Conservation (phyloP, 2,797 vertebrate species). For the Hypotaenidia philippensis region DNA sequence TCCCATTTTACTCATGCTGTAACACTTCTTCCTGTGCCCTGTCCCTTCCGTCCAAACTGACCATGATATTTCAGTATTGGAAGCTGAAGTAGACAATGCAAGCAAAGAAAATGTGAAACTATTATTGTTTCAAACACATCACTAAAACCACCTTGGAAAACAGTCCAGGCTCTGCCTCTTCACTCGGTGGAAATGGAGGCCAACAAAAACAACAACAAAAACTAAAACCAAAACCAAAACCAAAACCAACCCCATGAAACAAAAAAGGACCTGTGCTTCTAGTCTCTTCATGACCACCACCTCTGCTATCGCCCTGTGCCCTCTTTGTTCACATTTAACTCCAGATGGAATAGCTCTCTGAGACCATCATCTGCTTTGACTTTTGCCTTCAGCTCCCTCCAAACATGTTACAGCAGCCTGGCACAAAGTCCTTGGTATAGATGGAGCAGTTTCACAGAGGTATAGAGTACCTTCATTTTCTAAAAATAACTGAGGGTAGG, state of each 20-base stretch:
- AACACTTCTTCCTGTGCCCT: background rate
- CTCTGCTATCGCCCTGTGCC: background rate
- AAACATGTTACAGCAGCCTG: background rate
- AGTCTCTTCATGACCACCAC: background rate
- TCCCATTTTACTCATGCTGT: background rate
- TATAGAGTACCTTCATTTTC: background rate
- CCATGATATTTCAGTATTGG: background rate
- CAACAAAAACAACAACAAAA: background rate
- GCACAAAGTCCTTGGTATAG: background rate
- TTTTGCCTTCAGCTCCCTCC: background rate
- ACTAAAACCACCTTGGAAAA: background rate
- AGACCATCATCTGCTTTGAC: background rate
- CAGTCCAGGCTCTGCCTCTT: background rate
- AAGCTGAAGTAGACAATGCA: background rate
- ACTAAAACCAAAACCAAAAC: no score
- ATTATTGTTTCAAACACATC: background rate
- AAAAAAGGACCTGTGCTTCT: background rate
- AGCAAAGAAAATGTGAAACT: background rate
- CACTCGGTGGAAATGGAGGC: background rate
- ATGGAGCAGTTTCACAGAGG: background rate
- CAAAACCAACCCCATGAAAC: no score
- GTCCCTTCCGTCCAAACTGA: background rate
- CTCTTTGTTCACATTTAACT: background rate
- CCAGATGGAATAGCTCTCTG: background rate
- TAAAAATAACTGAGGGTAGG: slow-evolving; percentile 28